Conservation (phyloP, 1,140 invertebrate genomes). For the Agrypnia vestita region DNA sequence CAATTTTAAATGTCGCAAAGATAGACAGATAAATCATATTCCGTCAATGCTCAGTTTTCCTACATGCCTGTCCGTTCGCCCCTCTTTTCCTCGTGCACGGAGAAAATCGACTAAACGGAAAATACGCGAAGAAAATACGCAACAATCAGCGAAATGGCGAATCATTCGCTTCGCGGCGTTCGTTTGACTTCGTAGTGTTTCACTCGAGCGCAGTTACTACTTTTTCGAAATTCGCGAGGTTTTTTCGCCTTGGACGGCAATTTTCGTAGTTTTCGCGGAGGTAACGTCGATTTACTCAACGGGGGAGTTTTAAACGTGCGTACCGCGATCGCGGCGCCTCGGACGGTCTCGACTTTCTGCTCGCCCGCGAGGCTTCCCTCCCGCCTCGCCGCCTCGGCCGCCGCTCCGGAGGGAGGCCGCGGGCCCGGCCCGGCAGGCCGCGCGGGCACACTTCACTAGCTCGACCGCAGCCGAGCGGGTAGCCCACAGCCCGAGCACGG, state of each 20-base stretch:
- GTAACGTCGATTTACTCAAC: neutral
- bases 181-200: neutral
- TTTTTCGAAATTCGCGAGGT: conserved; percentile 11
- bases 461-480: conserved; percentile 55
- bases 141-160: neutral
- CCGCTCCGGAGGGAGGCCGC: neutral
- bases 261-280: neutral
- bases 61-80: neutral
- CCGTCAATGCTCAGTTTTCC: conserved; percentile 31
- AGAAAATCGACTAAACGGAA: neutral
- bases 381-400: neutral
- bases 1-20: conserved; percentile 30
- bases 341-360: neutral
- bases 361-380: neutral
- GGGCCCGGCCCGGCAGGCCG: conserved; percentile 11
- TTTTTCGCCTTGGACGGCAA: neutral
- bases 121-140: neutral
- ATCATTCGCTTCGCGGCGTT: neutral
- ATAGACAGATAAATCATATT: conserved; percentile 17
- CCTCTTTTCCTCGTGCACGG: neutral
- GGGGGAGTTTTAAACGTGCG: neutral
- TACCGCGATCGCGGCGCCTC: neutral
- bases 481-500: conserved; percentile 45
- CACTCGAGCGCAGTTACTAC: neutral
- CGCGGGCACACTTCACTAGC: conserved; percentile 51